Evolutionary conservation across 1,140 invertebrate genomes (phyloP), one percentile per base, ranked within the genome.

Genomic region (Pseudomyrmex concolor): DNA sequence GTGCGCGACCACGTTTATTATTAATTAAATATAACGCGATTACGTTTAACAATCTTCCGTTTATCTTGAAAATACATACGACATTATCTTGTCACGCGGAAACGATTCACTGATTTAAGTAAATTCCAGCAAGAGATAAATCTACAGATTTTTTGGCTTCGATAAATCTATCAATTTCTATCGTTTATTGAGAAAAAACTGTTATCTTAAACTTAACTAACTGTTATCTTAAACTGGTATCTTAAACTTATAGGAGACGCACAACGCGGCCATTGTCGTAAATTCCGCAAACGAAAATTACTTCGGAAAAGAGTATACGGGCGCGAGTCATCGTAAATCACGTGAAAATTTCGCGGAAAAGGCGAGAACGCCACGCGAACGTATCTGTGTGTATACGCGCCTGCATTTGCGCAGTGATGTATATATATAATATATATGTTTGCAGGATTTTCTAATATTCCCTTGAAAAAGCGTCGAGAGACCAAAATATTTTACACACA

Each of bases 231-330:
- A n/a, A n/a, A n/a, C n/a, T 57, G 45, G 50, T 68, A 57, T 67
- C 17, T 77, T 10, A 8, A 68, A 68, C 19, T 15, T 22, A 13
- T 10, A 12, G n/a, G 13, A 51, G 12, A 64, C 17, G 25, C 9
- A n/a, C 64, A 15, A 19, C 50, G 19, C 50, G 25, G 12, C 50
- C 17, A 57, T 57, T 63, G 12, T 19, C 84, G 59, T 87, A 86
- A 87, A 86, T 86, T 63, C 63, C 34, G 12, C 50, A 12, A 68
- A 55, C 51, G 48, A 17, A 70, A 86, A 72, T 87, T 86, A 82
- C 71, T 72, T 77, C 62, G 66, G 74, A 72, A 86, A 86, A 77
- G 59, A 86, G 59, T 55, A 50, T 50, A 43, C 19, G 72, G 54
- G 51, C 43, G 22, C n/a, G 48, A 34, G 48, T 59, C 43, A 51